Evolutionary conservation across 2,888 invertebrate genomes (phyloP), one percentile per base, ranked within the genome.

Genomic region (Lysandra coridon): DNA sequence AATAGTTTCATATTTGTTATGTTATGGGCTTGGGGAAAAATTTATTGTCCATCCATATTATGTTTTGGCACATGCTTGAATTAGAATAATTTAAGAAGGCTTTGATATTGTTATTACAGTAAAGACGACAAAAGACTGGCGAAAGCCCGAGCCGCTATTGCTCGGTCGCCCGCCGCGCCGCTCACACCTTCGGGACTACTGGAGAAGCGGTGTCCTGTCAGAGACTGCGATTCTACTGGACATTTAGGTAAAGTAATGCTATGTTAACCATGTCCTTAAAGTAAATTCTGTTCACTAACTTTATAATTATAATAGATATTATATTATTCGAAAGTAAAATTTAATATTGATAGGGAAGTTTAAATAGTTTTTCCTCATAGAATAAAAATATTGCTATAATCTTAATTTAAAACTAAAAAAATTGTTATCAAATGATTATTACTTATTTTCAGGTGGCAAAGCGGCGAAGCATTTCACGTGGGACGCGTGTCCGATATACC

Each of bases 401-500:
- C 3, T 37, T 4, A 37, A 37, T 4, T 37, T 37, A 37, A 37
- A 37, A 37, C 37, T 37, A 37, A 3, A 37, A 37, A 37, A 37
- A 4, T 0, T 0, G 0, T 4, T 37, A 37, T 37, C 37, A 37
- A 37, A 37, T 37, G 6, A 40, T 40, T 40, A 44, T 44, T 44
- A 44, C 10, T 44, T 44, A 44, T 49, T 74, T 30, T 6, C 81
- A 94, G 95, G 98, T 81, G 98, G 98, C 14, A 96, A 96, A 86
- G 95, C 96, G 81, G 96, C 96, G 4, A 96, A 95, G 44, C 99
- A 99, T 92, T 98, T 98, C 89, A 97, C 98, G 1, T 95, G 98
- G 81, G 98, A 98, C 89, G 98, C 98, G 37, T 99, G 99, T 87
- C 99, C 99, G 1, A 88, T 97, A 79, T 99, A 97, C 93, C 99